Evolutionary conservation across 35 echinoderm and acorn worm genomes (phyloP).

Genomic region (Ophioderma brevispina): DNA sequence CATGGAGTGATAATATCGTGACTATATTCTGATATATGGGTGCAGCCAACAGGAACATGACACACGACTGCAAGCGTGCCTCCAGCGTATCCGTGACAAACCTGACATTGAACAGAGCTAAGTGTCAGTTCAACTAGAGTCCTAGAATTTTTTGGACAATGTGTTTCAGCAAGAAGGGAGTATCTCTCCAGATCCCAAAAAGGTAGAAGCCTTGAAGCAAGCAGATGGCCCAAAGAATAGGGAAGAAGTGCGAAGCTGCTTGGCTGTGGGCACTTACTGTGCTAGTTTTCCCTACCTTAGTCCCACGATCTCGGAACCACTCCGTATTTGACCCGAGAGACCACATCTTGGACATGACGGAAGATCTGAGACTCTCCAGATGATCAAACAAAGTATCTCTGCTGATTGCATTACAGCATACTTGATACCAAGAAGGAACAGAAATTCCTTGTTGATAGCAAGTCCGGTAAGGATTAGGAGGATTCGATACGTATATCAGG

Average conservation of each 20-base stretch:
- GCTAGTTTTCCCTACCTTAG: conserved; percentile 55
- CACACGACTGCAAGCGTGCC: background rate
- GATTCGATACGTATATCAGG: conserved; percentile 42
- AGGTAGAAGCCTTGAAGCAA: conserved; percentile 55
- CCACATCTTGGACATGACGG: conserved; percentile 56
- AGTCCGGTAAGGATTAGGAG: conserved; percentile 66
- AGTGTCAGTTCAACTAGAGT: conserved; percentile 42
- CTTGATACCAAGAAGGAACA: conserved; percentile 45
- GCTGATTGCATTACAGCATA: conserved; percentile 60
- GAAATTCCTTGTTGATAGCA: conserved; percentile 70
- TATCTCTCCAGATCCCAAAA: conserved; percentile 67
- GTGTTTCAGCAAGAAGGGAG: conserved; percentile 44
- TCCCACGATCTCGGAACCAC: conserved; percentile 60
- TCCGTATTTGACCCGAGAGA: conserved; percentile 59
- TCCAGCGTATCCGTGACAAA: conserved; percentile 62
- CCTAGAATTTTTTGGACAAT: conserved; percentile 76
- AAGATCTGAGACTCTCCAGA: conserved; percentile 41
- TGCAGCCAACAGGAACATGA: conserved; percentile 28
- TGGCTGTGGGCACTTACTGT: conserved; percentile 68
- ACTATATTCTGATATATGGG: conserved; percentile 68
- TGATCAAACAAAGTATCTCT: conserved; percentile 55
- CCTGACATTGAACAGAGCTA: conserved; percentile 54
- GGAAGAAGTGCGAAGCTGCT: conserved; percentile 69
- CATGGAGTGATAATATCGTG: conserved; percentile 66
- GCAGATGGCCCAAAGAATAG: conserved; percentile 42